A percentile compares a stretch with the other conserved stretches of the same genome.
phyloP scores from a whole-genome alignment of 2,888 invertebrate species.

The Aethes cnicana region DNA sequence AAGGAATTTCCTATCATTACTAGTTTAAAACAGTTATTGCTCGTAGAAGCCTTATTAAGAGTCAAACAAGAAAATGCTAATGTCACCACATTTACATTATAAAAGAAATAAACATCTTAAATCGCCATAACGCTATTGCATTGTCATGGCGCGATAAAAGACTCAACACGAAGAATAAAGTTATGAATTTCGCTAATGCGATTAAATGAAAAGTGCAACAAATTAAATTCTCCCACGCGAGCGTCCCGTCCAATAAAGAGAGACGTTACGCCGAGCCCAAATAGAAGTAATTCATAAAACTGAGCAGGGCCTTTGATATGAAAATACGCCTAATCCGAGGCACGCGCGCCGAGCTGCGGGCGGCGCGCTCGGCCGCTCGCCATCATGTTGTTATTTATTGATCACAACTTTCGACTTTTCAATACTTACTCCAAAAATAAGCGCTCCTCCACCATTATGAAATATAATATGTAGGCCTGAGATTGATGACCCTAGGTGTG shows the following conservation, averaged over 20 bases:
- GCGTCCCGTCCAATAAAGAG: slow-evolving; percentile 65
- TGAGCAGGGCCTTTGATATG: slow-evolving; percentile 76
- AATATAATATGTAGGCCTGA: slow-evolving; percentile 60
- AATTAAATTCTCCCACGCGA: slow-evolving; percentile 79
- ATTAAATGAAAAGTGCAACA: slow-evolving; percentile 72
- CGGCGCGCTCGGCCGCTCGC: slow-evolving; percentile 57
- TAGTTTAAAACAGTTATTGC: no score
- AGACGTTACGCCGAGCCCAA: slow-evolving; percentile 67
- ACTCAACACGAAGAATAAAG: slow-evolving; percentile 49
- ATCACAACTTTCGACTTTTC: slow-evolving; percentile 68
- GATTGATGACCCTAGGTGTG: slow-evolving; percentile 69
- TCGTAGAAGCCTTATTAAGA: no score
- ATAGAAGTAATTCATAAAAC: slow-evolving; percentile 76
- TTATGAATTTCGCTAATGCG: slow-evolving; percentile 64
- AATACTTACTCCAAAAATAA: slow-evolving; percentile 70
- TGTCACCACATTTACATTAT: slow-evolving; percentile 11
- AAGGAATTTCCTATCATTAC: no score
- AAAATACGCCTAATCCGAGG: slow-evolving; percentile 76
- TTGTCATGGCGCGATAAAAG: slow-evolving; percentile 58
- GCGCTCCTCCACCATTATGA: slow-evolving; percentile 59
- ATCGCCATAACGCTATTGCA: slow-evolving; percentile 30
- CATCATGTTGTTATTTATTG: slow-evolving; percentile 70
- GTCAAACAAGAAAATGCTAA: slow-evolving; percentile 21
- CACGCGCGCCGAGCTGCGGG: slow-evolving; percentile 70
- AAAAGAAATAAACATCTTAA: slow-evolving; percentile 29